Percentiles rank a stretch among this genome's conserved stretches.
phyloP scores from a whole-genome alignment of 2,888 invertebrate species.

The Cheiracanthium punctorium region DNA sequence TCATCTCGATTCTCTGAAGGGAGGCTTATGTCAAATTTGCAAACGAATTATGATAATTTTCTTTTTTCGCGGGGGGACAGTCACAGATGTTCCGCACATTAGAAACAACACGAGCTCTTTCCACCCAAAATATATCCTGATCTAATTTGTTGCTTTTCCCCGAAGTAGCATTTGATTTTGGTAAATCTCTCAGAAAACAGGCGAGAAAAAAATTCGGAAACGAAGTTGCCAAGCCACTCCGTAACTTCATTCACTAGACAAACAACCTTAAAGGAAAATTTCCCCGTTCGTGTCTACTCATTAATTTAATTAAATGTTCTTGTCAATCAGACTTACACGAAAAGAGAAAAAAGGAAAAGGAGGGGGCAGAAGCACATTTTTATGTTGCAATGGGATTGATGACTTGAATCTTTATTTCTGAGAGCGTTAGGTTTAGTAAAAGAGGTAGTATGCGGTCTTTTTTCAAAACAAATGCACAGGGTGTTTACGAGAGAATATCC shows the following conservation, averaged over 20 bases:
- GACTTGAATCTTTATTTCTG: no score
- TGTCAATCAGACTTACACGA: neutral
- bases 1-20: no score
- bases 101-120: neutral
- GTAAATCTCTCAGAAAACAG: neutral
- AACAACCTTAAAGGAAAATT: neutral
- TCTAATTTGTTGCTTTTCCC: neutral
- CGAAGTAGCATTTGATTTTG: neutral
- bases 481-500: no score
- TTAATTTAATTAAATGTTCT: neutral
- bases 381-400: neutral
- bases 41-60: no score
- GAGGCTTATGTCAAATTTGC: no score
- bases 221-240: neutral
- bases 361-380: neutral
- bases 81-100: no score
- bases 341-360: neutral
- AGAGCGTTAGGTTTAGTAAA: no score
- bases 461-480: no score
- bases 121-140: neutral
- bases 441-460: no score
- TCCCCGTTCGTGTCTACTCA: neutral
- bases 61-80: no score
- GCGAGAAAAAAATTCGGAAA: neutral
- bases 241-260: neutral